Conservation (phyloP, 2,888 invertebrate genomes). For the Eilema griseolum region DNA sequence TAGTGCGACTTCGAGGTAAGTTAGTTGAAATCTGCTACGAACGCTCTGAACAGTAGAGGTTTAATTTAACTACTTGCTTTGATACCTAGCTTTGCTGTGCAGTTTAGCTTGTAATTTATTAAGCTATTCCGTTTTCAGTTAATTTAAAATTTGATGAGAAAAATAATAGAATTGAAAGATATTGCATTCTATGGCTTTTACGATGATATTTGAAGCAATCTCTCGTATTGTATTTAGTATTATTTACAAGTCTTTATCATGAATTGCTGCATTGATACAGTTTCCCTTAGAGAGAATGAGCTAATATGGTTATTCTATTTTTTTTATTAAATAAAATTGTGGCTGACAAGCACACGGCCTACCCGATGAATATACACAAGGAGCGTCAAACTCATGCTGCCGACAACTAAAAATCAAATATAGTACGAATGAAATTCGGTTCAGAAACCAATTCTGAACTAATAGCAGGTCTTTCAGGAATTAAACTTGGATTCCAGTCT, state of each 20-base stretch:
- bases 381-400: too few species aligned
- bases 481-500: not conserved
- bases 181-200: constrained; percentile 5
- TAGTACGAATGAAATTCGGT: too few species aligned
- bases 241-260: too few species aligned
- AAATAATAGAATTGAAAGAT: constrained; percentile 21
- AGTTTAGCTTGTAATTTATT: constrained; percentile 45
- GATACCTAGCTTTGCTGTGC: constrained; percentile 40
- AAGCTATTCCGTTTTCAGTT: constrained; percentile 31
- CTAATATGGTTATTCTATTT: too few species aligned
- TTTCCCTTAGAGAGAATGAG: not conserved
- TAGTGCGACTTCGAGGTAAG: constrained; percentile 53
- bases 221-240: not conserved
- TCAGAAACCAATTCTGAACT: not conserved
- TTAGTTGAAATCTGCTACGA: constrained; percentile 54
- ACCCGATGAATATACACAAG: too few species aligned
- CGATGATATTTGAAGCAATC: constrained; percentile 3
- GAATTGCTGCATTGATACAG: too few species aligned
- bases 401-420: too few species aligned
- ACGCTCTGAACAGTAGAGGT: constrained; percentile 25
- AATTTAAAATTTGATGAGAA: constrained; percentile 20
- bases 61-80: constrained; percentile 49
- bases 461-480: not conserved
- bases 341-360: too few species aligned
- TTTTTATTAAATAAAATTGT: too few species aligned